Base-by-base conservation (phyloP, 2,888 invertebrate genomes). In the Drosophila macrospina region DNA sequence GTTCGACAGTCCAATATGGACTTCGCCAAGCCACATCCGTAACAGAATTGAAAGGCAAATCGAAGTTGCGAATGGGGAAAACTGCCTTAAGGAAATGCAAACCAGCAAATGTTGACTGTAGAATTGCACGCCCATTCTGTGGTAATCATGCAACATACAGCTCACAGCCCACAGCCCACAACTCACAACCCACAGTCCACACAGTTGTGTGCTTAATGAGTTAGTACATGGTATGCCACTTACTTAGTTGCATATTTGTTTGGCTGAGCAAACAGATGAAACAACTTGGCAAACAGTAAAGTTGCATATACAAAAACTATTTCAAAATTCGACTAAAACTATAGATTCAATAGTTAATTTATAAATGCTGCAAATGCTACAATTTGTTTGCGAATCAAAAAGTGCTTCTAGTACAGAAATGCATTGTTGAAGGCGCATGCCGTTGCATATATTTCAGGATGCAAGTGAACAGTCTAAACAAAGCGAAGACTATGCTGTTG, bases 11-110 rank as follows among this genome's bases (percentile, higher is more conserved):
- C 55, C 15, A 34, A 34, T 15, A 7, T 55, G 42, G 32, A 34
- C 24, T 13, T 37, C 8, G 36, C 24, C 13, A 15, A 13, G 44
- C 47, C 60, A 74, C 70, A 70, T 74, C 66, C 75, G 70, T 44
- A 24, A 13, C 37, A 1, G 20, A 51, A 69, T 68, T 39, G 66
- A 54, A 62, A 41, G 56, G 44, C 62, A 50, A 44, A 57, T 50
- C 42, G 55, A 30, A 56, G 65, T 7, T 50, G 36, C 30, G 8
- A 54, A 7, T n/a, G 4, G 10, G 28, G 39, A 30, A 16, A 20
- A 24, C 10, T 42, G 48, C 59, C 70, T 75, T 41, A 56, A 74
- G 70, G 34, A 51, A 56, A 41, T 52, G 51, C 47, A 48, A 48
- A 5, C 30, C 10, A 55, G 16, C 28, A 15, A 34, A 52, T 47